Base-by-base conservation (phyloP, 2,888 invertebrate genomes). In the Luperina testacea region DNA sequence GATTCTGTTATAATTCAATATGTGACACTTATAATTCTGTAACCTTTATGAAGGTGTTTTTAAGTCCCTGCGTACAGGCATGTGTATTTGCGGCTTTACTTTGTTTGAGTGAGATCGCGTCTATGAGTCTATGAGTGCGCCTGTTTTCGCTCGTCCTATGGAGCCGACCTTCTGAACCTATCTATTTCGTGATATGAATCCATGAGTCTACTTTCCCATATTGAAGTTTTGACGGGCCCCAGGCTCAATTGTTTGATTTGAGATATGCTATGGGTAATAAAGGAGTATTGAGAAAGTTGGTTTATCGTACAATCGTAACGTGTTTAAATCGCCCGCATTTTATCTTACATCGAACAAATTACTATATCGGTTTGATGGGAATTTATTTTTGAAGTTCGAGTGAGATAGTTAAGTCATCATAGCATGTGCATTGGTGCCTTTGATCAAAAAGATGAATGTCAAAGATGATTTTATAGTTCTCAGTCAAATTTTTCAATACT, bases 191-290 rank as follows among this genome's bases (percentile, higher is more conserved):
- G 63, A 20, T 45, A 27, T 17, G 13, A 61, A 45, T 75, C 75
- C 61, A 69, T n/a, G 75, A 81, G 85, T 81, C 89, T 91, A 92
- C 91, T 92, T 92, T 91, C 90, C 93, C 92, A 92, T 94, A 93
- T 93, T 93, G 92, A 92, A 93, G 91, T 93, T 92, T 89, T 92
- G 92, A 92, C 90, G 83, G 84, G 81, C 83, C 63, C 85, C 90
- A 72, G 84, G 82, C 82, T 61, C 88, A 87, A 90, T 91, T 90
- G 90, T 91, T 90, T 91, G 91, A 91, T 92, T 89, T 87, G 81
- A 89, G 86, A 89, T 88, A 85, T 85, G 89, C 85, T 83, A 84
- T 80, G 83, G 80, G 85, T 85, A 85, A 88, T 88, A 90, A 84
- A 84, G 80, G 77, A 84, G 75, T 90, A 87, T 91, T 87, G 84